Evolutionary conservation across 2,113 vertebrate species (phyloP).

Genomic region (Heteronetta atricapilla): DNA sequence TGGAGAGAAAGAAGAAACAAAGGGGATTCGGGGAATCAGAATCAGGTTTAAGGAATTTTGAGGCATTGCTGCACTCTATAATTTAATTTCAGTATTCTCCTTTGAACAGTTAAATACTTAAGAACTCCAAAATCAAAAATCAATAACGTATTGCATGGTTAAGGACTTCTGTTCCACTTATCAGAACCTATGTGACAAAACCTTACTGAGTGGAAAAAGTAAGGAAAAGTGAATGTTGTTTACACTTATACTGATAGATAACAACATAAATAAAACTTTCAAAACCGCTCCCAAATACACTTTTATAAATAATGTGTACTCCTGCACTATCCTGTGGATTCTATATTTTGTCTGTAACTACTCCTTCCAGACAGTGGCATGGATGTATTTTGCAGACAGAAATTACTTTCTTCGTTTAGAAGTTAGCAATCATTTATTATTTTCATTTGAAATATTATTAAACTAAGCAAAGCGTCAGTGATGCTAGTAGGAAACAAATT

Average conservation of each 20-base stretch:
- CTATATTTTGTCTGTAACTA: background rate
- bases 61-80: background rate
- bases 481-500: background rate
- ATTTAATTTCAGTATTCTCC: background rate
- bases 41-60: background rate
- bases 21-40: background rate
- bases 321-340: background rate
- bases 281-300: background rate
- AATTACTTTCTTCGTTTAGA: background rate
- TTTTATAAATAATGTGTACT: background rate
- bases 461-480: background rate
- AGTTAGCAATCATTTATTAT: background rate
- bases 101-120: background rate
- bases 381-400: background rate
- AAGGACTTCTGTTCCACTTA: background rate
- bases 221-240: background rate
- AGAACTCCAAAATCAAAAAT: background rate
- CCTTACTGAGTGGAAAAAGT: background rate
- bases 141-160: background rate
- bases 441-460: background rate
- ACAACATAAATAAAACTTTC: background rate
- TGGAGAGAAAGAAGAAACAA: background rate
- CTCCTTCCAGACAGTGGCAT: background rate
- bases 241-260: background rate
- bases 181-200: background rate